Percentiles rank a stretch among this genome's conserved stretches.
Evolutionary conservation across 2,888 invertebrate species (phyloP).

Genomic region (Ormyrus thymus): DNA sequence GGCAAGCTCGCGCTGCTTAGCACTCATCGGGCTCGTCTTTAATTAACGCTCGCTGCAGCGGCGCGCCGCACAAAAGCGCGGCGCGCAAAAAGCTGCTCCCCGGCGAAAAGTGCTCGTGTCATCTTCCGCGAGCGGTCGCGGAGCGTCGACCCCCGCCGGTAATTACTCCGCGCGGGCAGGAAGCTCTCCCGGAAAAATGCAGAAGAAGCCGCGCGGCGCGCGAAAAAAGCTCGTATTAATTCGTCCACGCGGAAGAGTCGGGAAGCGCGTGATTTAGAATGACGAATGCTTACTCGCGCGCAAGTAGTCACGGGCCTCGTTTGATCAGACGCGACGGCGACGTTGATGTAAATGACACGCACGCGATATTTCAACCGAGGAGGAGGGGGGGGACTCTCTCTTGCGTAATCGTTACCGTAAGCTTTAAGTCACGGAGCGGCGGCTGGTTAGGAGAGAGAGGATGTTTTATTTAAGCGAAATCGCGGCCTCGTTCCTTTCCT

Average conservation of each 20-base stretch:
- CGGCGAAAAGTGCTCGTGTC: constrained; percentile 26
- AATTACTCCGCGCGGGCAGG: background rate
- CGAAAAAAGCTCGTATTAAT: constrained; percentile 29
- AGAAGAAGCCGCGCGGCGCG: background rate
- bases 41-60: constrained; percentile 6
- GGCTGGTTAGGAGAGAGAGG: background rate
- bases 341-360: constrained; percentile 31
- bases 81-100: too few species aligned
- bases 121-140: constrained; percentile 2
- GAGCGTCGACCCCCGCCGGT: constrained; percentile 18
- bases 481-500: background rate
- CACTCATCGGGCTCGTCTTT: background rate
- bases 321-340: constrained; percentile 26
- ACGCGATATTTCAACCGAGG: constrained; percentile 2
- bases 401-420: constrained; percentile 33
- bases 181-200: constrained; percentile 2
- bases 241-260: background rate
- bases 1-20: too few species aligned
- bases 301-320: constrained; percentile 23
- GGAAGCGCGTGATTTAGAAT: constrained; percentile 11
- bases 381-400: background rate
- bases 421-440: background rate
- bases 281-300: background rate
- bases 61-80: background rate
- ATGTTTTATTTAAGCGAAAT: background rate